phyloP scores from a whole-genome alignment of 1,140 invertebrate species.

The Gryon sp. region DNA sequence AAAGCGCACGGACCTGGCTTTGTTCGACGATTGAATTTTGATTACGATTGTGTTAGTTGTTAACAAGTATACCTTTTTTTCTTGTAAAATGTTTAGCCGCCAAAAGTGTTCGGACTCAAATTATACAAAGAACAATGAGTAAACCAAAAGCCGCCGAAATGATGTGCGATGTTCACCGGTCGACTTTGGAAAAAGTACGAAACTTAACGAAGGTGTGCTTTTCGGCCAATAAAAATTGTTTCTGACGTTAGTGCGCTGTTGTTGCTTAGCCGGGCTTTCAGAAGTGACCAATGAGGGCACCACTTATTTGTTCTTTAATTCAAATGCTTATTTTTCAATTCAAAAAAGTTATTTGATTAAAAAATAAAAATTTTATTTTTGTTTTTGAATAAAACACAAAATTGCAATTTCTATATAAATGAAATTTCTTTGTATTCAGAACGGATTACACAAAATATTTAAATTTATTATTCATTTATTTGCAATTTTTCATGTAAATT shows the following conservation, averaged over 20 bases:
- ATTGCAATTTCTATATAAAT: too few species aligned
- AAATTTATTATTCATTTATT: too few species aligned
- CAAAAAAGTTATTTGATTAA: too few species aligned
- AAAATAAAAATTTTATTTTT: too few species aligned
- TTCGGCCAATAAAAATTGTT: slow-evolving; percentile 4
- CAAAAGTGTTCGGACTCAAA: slow-evolving; percentile 10
- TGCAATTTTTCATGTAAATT: too few species aligned
- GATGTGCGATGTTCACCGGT: slow-evolving; percentile 42
- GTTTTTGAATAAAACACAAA: too few species aligned
- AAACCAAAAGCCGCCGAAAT: slow-evolving; percentile 51
- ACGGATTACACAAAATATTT: too few species aligned
- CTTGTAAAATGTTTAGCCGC: slow-evolving; percentile 6
- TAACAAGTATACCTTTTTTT: slow-evolving; percentile 12
- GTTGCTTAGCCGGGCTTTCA: background rate
- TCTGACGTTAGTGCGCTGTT: too few species aligned
- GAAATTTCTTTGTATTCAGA: too few species aligned
- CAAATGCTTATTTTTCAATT: background rate
- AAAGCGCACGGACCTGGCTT: background rate
- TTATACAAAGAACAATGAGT: slow-evolving; percentile 36
- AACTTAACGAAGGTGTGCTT: slow-evolving; percentile 4
- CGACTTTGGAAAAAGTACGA: slow-evolving; percentile 16
- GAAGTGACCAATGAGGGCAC: background rate
- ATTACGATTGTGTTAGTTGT: background rate
- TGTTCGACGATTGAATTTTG: background rate
- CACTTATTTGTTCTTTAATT: background rate